These are phyloP conservation scores for Scotopteryx bipunctaria DNA, from an alignment of 2,888 invertebrate genomes.

Conservation along the genomic window DNA sequence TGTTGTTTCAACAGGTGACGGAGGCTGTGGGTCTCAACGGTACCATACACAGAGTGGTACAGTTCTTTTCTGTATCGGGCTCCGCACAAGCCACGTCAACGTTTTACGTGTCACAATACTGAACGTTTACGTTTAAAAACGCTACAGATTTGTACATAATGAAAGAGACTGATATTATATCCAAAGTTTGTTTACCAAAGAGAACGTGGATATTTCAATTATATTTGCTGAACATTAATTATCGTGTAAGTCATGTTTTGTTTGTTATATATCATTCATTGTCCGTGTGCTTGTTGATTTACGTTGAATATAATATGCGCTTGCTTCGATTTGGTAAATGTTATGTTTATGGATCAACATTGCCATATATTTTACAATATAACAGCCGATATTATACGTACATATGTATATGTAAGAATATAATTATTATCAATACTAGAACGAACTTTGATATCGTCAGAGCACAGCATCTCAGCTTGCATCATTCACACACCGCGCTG, in stretches of 20 bases:
- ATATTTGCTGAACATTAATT: conserved; percentile 74
- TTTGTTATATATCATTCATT: conserved; percentile 81
- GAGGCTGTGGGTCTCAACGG: conserved; percentile 85
- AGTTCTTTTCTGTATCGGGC: conserved; percentile 85
- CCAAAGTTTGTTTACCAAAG: conserved; percentile 71
- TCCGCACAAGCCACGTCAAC: conserved; percentile 84
- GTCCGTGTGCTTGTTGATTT: conserved; percentile 80
- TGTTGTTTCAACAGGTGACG: conserved; percentile 84
- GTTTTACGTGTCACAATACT: conserved; percentile 86
- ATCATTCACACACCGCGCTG: conserved; percentile 59
- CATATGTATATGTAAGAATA: conserved; percentile 24
- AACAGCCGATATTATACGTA: conserved; percentile 19
- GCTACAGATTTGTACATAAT: conserved; percentile 73
- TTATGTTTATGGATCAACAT: conserved; percentile 40
- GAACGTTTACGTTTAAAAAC: conserved; percentile 61
- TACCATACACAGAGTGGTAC: conserved; percentile 85
- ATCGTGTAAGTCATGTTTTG: conserved; percentile 82
- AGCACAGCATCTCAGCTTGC: conserved; percentile 59
- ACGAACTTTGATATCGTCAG: conserved; percentile 39
- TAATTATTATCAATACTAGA: conserved; percentile 3
- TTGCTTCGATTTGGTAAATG: conserved; percentile 74
- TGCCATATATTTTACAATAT: conserved; percentile 32
- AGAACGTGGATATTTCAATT: conserved; percentile 75
- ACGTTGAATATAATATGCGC: conserved; percentile 59
- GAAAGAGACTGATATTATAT: conserved; percentile 78